Evolutionary conservation across 1,140 invertebrate genomes (phyloP).

Genomic region (Phocides pigmalion): DNA sequence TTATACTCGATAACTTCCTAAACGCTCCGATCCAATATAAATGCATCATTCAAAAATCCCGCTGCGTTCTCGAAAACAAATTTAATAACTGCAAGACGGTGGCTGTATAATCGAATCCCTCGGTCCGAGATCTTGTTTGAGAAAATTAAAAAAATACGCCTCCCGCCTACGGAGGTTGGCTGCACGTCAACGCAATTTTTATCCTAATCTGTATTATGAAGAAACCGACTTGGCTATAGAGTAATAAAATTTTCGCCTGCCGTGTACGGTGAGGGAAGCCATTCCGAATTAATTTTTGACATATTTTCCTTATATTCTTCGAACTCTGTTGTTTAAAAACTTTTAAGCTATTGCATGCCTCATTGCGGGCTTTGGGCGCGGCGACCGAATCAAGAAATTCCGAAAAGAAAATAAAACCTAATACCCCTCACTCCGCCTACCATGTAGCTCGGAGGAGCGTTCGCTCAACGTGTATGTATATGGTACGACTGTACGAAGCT

Average conservation of each 20-base stretch:
- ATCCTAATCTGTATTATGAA: constrained; percentile 74
- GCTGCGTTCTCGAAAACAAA: constrained; percentile 54
- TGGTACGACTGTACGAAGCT: too few species aligned
- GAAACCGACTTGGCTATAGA: constrained; percentile 42
- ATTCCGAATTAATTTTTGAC: background rate
- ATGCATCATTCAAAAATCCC: constrained; percentile 39
- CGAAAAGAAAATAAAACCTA: too few species aligned
- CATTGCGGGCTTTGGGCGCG: too few species aligned
- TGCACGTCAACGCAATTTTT: constrained; percentile 75
- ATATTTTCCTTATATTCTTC: constrained; percentile 11
- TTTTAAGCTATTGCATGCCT: too few species aligned
- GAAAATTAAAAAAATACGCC: constrained; percentile 80
- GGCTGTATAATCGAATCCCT: constrained; percentile 67
- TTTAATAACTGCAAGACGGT: constrained; percentile 60
- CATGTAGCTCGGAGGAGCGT: too few species aligned
- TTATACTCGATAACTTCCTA: constrained; percentile 11
- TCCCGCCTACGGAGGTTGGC: constrained; percentile 45
- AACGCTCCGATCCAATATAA: constrained; percentile 30
- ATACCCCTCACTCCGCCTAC: too few species aligned
- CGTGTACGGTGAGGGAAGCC: constrained; percentile 8
- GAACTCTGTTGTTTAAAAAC: too few species aligned
- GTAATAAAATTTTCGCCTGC: constrained; percentile 54
- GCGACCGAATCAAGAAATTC: too few species aligned
- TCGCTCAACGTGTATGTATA: too few species aligned
- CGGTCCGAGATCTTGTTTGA: constrained; percentile 62